Conservation (phyloP, 2,113 vertebrate genomes). For the Halichoeres trimaculatus region DNA sequence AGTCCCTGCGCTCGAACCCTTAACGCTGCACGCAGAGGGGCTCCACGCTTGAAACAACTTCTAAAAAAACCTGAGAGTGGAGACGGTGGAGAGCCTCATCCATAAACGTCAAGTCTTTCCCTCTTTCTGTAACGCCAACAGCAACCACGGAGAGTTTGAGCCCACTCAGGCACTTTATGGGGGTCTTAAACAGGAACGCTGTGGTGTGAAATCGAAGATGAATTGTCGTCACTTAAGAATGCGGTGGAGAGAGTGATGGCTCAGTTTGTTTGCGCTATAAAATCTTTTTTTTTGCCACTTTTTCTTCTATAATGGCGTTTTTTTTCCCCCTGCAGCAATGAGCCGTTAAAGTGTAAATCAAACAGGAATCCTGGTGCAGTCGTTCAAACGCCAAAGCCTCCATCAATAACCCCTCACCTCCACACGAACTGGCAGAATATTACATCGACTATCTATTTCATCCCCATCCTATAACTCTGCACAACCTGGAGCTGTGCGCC, state of each 20-base stretch:
- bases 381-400: slow-evolving; percentile 59
- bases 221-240: slow-evolving; percentile 75
- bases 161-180: slow-evolving; percentile 60
- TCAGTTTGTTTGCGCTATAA: slow-evolving; percentile 68
- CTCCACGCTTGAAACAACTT: slow-evolving; percentile 59
- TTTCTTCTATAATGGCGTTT: slow-evolving; percentile 39
- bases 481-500: slow-evolving; percentile 42
- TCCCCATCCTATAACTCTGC: slow-evolving; percentile 44
- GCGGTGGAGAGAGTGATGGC: slow-evolving; percentile 50
- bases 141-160: slow-evolving; percentile 48
- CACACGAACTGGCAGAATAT: slow-evolving; percentile 65
- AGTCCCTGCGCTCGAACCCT: slow-evolving; percentile 49
- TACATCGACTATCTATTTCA: slow-evolving; percentile 68
- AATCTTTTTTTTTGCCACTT: slow-evolving; percentile 32
- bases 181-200: slow-evolving; percentile 53
- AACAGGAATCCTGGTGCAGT: slow-evolving; percentile 47
- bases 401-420: slow-evolving; percentile 67
- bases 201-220: slow-evolving; percentile 73
- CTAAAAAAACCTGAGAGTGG: slow-evolving; percentile 74
- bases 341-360: slow-evolving; percentile 61
- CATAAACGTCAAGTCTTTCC: slow-evolving; percentile 71
- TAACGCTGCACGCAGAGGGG: slow-evolving; percentile 51
- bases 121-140: slow-evolving; percentile 55
- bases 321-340: slow-evolving; percentile 49
- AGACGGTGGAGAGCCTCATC: slow-evolving; percentile 75